Evolutionary conservation across 1,140 invertebrate species (phyloP).

Genomic region (Episyrphus balteatus): DNA sequence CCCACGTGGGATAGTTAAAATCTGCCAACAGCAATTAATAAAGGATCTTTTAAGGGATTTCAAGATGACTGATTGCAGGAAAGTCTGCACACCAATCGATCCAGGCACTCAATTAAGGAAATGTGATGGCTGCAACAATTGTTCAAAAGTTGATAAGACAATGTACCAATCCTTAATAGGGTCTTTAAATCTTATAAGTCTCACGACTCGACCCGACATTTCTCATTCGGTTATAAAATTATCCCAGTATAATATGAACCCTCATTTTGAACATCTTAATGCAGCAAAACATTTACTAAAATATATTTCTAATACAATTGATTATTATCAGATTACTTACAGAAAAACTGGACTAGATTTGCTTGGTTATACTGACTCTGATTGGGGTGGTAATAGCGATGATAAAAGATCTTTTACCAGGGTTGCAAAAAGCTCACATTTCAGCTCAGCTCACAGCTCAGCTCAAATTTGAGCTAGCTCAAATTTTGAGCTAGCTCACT

Average conservation of each 20-base stretch:
- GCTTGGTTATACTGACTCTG: not conserved
- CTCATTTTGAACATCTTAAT: not conserved
- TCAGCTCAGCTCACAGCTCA: too few relatives aligned
- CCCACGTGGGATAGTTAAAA: not conserved
- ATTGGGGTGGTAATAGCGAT: conserved; percentile 25
- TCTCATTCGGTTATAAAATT: not conserved
- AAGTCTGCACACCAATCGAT: not conserved
- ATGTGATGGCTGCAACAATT: not conserved
- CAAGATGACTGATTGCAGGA: not conserved
- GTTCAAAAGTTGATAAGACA: not conserved
- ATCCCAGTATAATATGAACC: not conserved
- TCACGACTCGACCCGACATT: not conserved
- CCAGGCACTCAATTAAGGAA: not conserved
- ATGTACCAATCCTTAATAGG: not conserved
- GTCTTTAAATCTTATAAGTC: not conserved
- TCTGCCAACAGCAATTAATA: not conserved
- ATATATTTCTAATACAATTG: not conserved
- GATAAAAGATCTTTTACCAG: conserved; percentile 26
- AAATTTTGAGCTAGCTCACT: too few relatives aligned
- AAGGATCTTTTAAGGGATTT: not conserved
- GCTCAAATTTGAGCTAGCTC: too few relatives aligned
- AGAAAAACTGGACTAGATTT: not conserved
- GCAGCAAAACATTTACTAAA: not conserved
- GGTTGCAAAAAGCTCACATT: too few relatives aligned
- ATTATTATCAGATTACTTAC: not conserved